Conservation (phyloP, 2,797 vertebrate species). For the Peromyscus aztecus region DNA sequence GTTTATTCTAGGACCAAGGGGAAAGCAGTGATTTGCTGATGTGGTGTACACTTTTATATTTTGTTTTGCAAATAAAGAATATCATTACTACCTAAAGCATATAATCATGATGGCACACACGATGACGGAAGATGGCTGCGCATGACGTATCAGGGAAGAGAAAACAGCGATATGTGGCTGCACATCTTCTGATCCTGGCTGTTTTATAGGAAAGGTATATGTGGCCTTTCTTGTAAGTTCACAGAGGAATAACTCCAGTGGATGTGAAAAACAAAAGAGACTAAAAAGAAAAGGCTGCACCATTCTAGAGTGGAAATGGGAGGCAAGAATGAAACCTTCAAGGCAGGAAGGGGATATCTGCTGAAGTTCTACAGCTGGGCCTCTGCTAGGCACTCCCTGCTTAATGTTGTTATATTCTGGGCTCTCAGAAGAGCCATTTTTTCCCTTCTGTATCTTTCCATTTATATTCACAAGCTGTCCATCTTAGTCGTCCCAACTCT, state of each 20-base stretch:
- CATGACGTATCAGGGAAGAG: slow-evolving; percentile 79
- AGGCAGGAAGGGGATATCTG: slow-evolving; percentile 81
- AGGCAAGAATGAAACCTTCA: slow-evolving; percentile 86
- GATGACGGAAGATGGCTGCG: slow-evolving; percentile 73
- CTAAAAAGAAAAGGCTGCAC: slow-evolving; percentile 88
- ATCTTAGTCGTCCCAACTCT: slow-evolving; percentile 96
- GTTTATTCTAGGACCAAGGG: not conserved
- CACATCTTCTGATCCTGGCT: slow-evolving; percentile 82
- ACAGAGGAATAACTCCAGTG: slow-evolving; percentile 88
- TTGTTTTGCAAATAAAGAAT: slow-evolving; percentile 88
- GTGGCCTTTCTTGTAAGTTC: slow-evolving; percentile 84
- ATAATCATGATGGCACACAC: slow-evolving; percentile 61
- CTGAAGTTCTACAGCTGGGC: slow-evolving; percentile 8
- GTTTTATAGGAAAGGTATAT: slow-evolving; percentile 76
- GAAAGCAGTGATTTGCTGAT: not conserved
- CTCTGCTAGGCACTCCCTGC: slow-evolving; percentile 89
- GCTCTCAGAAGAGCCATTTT: slow-evolving; percentile 96
- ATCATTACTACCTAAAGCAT: slow-evolving; percentile 83
- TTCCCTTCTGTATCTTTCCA: slow-evolving; percentile 94
- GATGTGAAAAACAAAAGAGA: slow-evolving; percentile 88
- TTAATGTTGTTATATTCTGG: slow-evolving; percentile 95
- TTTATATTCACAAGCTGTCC: slow-evolving; percentile 98
- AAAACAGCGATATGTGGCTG: slow-evolving; percentile 65
- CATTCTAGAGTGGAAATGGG: slow-evolving; percentile 83
- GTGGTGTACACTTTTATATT: slow-evolving; percentile 75